Percentiles rank a stretch among this genome's conserved stretches.
These are phyloP conservation scores for Netelia melanura DNA, from an alignment of 2,888 invertebrate species.

Conservation along the genomic window DNA sequence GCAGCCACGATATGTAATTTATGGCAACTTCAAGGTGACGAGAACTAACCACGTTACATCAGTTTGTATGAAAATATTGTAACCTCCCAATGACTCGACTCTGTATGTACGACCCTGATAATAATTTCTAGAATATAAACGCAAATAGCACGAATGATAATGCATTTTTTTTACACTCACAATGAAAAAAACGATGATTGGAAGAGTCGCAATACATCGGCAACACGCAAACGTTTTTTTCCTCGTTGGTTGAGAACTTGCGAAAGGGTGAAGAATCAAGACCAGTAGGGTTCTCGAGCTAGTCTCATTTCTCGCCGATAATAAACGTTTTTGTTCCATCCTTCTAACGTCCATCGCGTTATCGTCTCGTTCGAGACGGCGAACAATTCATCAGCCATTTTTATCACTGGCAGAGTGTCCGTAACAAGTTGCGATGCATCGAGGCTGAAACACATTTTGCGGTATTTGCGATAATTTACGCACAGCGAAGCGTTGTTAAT, in stretches of 20 bases:
- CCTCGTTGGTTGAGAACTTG: constrained; percentile 10
- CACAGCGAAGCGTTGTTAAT: not conserved
- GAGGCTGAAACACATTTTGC: not conserved
- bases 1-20: too few species aligned
- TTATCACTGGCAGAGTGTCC: not conserved
- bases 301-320: constrained; percentile 45
- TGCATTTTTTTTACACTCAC: constrained; percentile 19
- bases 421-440: too few species aligned
- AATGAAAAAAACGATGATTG: constrained; percentile 19
- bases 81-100: constrained; percentile 5
- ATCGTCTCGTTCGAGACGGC: constrained; percentile 25
- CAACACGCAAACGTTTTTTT: constrained; percentile 16
- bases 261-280: constrained; percentile 41
- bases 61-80: not conserved
- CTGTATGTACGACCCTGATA: not conserved
- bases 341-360: constrained; percentile 9
- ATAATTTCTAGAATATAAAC: constrained; percentile 17
- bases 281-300: constrained; percentile 14
- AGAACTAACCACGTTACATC: not conserved
- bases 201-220: not conserved
- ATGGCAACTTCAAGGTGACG: too few species aligned
- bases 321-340: not conserved
- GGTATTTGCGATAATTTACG: constrained; percentile 19
- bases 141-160: constrained; percentile 23
- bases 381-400: constrained; percentile 7